Evolutionary conservation across 1,140 invertebrate species (phyloP), one percentile per base, ranked within the genome.

Genomic region (Trichomalopsis sarcophagae): DNA sequence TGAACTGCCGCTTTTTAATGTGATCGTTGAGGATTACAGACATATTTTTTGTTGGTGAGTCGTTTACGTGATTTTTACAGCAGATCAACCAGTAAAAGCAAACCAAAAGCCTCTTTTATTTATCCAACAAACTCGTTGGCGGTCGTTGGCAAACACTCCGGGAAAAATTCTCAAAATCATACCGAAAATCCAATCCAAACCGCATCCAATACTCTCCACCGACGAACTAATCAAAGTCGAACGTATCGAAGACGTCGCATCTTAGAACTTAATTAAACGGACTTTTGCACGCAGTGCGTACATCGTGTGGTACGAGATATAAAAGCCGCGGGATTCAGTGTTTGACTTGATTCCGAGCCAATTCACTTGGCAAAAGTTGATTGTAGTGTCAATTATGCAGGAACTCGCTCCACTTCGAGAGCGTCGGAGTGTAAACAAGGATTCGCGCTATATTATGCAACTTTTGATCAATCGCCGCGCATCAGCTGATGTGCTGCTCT

Each of bases 271-370:
- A 74, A 40, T 74, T 74, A 74, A 40, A 40, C 33, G 17, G 13
- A 74, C 36, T 74, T 74, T 74, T 74, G 44, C 14, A 36, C 6
- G 10, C 33, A 36, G 2, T 21, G 27, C 36, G 73, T 17, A 10
- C 10, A 4, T 69, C 6, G 27, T 17, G n/a, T 7, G 3, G 68
- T 36, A 36, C 4, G 33, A 36, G 33, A 36, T 4, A 62, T 6
- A 62, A 62, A 7, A 62, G 21, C 17, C 7, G 44, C 44, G 73
- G 30, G 33, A 62, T 62, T 62, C n/a, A 2, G 27, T 81, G 66
- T 81, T 81, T 81, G 47, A 81, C 79, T 69, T 69, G 79, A 81
- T 71, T 81, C 36, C n/a, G 40, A 40, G 79, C 79, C 79, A 71
- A 81, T 81, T 81, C 79, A 50, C 50, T 78, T 33, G 14, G 79